Evolutionary conservation across 2,888 invertebrate genomes (phyloP).

Genomic region (Cyrtodaria siliqua): DNA sequence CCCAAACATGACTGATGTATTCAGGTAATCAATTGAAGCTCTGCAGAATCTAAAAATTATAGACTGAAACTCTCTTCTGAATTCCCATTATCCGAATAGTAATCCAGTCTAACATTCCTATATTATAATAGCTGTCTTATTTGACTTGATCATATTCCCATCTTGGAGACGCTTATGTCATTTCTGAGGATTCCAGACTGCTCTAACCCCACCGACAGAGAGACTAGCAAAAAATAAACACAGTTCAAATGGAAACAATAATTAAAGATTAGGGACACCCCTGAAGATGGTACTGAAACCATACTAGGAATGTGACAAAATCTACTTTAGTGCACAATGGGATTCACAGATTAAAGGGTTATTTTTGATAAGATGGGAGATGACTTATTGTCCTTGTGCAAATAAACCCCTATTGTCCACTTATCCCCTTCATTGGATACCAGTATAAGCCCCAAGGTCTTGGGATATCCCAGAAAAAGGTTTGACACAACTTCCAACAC

Average conservation of each 20-base stretch:
- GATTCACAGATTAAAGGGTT: conserved; percentile 30
- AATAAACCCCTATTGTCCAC: conserved; percentile 1
- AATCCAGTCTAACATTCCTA: no score
- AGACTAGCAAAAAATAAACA: background rate
- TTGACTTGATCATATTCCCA: no score
- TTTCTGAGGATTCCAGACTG: no score
- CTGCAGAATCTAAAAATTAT: no score
- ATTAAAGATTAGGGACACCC: background rate
- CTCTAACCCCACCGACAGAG: background rate
- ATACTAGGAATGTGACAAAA: background rate
- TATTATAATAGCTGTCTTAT: no score
- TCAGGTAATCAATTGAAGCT: no score
- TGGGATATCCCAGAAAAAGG: background rate
- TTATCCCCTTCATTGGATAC: conserved; percentile 4
- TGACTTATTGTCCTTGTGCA: background rate
- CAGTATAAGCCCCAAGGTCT: no score
- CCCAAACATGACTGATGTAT: no score
- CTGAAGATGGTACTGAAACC: background rate
- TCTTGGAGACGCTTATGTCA: no score
- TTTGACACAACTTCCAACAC: conserved; percentile 13
- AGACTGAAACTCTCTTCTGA: no score
- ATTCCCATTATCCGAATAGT: no score
- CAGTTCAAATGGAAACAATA: conserved; percentile 14
- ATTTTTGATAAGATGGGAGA: background rate
- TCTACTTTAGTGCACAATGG: conserved; percentile 8